phyloP scores from a whole-genome alignment of 2,888 invertebrate genomes.

The Heteromurus nitidus region DNA sequence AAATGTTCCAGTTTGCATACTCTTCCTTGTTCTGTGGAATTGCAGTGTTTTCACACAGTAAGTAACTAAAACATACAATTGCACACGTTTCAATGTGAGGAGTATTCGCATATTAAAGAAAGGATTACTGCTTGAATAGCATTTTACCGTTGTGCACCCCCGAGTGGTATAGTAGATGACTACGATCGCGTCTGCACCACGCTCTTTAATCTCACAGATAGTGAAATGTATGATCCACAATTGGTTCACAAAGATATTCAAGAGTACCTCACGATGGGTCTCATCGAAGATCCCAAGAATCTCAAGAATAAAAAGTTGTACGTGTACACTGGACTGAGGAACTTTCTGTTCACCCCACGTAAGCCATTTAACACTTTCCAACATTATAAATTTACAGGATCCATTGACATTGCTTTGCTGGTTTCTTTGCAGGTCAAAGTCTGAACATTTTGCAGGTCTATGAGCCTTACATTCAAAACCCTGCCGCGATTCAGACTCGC shows the following conservation, averaged over 20 bases:
- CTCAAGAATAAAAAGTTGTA: constrained; percentile 56
- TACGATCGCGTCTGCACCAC: constrained; percentile 53
- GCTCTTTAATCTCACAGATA: constrained; percentile 38
- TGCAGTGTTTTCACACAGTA: constrained; percentile 49
- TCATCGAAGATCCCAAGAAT: constrained; percentile 61
- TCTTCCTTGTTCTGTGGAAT: constrained; percentile 28
- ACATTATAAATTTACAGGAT: constrained; percentile 25
- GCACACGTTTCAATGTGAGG: too few species aligned
- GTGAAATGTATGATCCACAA: constrained; percentile 50
- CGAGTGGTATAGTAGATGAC: constrained; percentile 34
- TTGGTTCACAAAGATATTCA: constrained; percentile 63
- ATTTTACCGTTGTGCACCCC: constrained; percentile 59
- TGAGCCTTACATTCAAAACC: constrained; percentile 59
- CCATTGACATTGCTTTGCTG: constrained; percentile 39
- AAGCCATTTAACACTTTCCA: neutral
- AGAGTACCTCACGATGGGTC: constrained; percentile 31
- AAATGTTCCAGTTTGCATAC: constrained; percentile 33
- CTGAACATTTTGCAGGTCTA: constrained; percentile 47
- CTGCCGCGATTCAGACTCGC: constrained; percentile 34
- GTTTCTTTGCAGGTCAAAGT: constrained; percentile 39
- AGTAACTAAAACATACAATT: neutral
- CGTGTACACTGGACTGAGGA: constrained; percentile 64
- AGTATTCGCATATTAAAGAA: too few species aligned
- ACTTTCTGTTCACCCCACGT: constrained; percentile 51
- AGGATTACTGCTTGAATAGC: too few species aligned